Conservation (phyloP, 1,140 invertebrate genomes). For the Rhizoglyphus robini region DNA sequence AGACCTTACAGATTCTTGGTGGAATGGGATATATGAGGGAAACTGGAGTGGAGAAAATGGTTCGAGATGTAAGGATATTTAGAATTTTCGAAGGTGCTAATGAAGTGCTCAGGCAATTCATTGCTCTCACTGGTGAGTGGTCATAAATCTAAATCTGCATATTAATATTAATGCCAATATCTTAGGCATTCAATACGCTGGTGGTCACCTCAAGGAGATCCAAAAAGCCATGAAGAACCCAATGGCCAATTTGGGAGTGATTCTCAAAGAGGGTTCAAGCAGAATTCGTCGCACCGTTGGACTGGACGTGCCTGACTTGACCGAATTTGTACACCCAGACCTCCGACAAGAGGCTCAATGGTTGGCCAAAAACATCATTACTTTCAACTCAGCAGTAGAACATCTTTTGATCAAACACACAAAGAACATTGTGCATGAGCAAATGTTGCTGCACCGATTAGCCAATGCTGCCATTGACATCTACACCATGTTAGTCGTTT, state of each 20-base stretch:
- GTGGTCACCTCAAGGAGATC: constrained; percentile 37
- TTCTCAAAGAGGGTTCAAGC: constrained; percentile 64
- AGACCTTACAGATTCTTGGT: constrained; percentile 87
- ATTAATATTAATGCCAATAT: neutral
- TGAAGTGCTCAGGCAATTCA: constrained; percentile 91
- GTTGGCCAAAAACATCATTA: constrained; percentile 47
- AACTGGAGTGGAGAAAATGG: constrained; percentile 71
- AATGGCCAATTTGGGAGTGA: constrained; percentile 36
- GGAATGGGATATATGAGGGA: constrained; percentile 95
- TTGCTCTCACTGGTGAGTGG: constrained; percentile 80
- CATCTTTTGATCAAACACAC: constrained; percentile 69
- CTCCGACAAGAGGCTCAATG: constrained; percentile 49
- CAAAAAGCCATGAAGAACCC: constrained; percentile 40
- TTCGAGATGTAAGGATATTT: constrained; percentile 92
- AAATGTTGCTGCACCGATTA: constrained; percentile 62
- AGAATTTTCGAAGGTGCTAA: constrained; percentile 98
- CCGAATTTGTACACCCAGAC: constrained; percentile 44
- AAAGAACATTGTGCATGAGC: constrained; percentile 62
- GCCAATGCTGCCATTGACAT: constrained; percentile 62
- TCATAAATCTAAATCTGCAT: too few species aligned
- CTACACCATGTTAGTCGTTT: constrained; percentile 56
- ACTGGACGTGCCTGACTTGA: constrained; percentile 43
- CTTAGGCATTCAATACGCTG: constrained; percentile 37
- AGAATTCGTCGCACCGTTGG: constrained; percentile 65
- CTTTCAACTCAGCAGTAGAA: constrained; percentile 74